A percentile compares a stretch with the other conserved stretches of the same genome.
phyloP scores from a whole-genome alignment of 2,888 invertebrate species.

The Prosopocoilus inquinatus region DNA sequence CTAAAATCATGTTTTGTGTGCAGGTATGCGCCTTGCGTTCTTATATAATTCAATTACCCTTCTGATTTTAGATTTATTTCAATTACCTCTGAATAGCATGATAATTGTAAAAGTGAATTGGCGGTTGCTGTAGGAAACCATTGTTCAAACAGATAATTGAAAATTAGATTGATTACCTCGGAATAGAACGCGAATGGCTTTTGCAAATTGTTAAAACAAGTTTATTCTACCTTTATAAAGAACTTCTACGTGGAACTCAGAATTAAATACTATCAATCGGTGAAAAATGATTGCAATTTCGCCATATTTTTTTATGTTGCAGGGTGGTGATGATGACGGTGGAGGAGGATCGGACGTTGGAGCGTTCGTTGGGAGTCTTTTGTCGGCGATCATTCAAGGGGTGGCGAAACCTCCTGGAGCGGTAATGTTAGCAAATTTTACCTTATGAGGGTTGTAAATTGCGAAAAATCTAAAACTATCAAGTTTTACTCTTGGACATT shows the following conservation, averaged over 20 bases:
- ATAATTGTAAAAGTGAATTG: no score
- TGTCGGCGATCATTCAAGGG: constrained; percentile 47
- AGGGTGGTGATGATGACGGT: constrained; percentile 35
- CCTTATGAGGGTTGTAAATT: no score
- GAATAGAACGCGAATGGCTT: not conserved
- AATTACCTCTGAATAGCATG: no score
- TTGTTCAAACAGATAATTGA: constrained; percentile 1
- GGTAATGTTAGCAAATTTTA: constrained; percentile 31
- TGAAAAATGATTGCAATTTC: not conserved
- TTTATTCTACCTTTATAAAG: not conserved
- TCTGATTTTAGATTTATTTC: no score
- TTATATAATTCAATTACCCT: no score
- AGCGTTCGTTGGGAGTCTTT: constrained; percentile 47
- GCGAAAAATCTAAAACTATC: no score
- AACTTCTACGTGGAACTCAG: not conserved
- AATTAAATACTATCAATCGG: not conserved
- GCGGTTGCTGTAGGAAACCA: not conserved
- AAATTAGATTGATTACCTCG: not conserved
- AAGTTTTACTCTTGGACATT: no score
- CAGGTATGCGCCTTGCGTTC: no score
- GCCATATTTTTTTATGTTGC: not conserved
- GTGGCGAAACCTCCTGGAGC: constrained; percentile 47
- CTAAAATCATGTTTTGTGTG: no score
- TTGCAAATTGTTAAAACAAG: not conserved
- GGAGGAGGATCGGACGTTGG: constrained; percentile 51